These are phyloP conservation scores for Caenorhabditis macrosperma DNA, from an alignment of 2,888 invertebrate species.

Conservation along the genomic window DNA sequence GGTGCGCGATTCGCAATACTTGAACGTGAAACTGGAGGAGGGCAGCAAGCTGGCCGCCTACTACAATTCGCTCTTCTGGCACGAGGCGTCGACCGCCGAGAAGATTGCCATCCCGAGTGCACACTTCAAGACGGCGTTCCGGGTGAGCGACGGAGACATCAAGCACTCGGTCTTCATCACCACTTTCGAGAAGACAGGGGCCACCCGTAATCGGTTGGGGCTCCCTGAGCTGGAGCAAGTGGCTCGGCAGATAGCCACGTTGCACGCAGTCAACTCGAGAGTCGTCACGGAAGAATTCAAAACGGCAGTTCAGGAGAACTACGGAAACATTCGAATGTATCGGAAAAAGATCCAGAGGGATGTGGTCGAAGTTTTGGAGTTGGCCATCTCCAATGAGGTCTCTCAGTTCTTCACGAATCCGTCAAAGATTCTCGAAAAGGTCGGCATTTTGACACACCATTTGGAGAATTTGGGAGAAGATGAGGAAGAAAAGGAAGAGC, in stretches of 20 bases:
- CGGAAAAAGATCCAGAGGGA: conserved; percentile 30
- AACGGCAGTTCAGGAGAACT: conserved; percentile 50
- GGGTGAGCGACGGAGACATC: conserved; percentile 33
- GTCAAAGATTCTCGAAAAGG: conserved; percentile 38
- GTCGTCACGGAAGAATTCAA: conserved; percentile 23
- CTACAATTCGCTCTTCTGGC: conserved; percentile 67
- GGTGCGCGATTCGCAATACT: conserved; percentile 56
- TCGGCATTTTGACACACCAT: conserved; percentile 35
- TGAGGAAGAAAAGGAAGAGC: conserved; percentile 8
- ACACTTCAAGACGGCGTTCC: conserved; percentile 31
- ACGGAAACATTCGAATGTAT: conserved; percentile 43
- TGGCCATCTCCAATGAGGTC: conserved; percentile 23
- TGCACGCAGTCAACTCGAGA: conserved; percentile 56
- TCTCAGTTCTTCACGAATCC: conserved; percentile 36
- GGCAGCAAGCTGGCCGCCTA: conserved; percentile 63
- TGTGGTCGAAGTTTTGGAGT: conserved; percentile 27
- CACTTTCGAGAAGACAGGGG: conserved; percentile 3
- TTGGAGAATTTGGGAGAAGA: conserved; percentile 6
- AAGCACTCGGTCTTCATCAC: conserved; percentile 58
- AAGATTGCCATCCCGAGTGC: conserved; percentile 54
- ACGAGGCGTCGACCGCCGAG: conserved; percentile 48
- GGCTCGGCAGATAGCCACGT: conserved; percentile 55
- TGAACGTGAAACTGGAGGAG: conserved; percentile 61
- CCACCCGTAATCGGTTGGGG: conserved; percentile 7
- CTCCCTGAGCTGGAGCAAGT: conserved; percentile 49